Conservation (phyloP, 2,797 vertebrate species). For the Semaprochilodus insignis region DNA sequence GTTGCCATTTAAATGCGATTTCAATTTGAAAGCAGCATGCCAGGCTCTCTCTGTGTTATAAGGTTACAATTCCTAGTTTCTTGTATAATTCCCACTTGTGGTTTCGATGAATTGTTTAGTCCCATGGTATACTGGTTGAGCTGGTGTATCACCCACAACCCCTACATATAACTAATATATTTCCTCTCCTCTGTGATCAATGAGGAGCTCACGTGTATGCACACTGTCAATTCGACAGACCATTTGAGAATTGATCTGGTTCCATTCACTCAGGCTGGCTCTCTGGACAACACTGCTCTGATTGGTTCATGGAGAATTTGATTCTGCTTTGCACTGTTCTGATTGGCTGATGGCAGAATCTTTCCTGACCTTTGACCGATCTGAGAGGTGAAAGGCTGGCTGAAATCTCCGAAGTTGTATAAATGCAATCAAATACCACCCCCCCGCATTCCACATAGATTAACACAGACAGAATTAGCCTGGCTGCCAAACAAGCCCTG, state of each 20-base stretch:
- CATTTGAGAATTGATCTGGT: slow-evolving; percentile 21
- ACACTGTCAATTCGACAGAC: slow-evolving; percentile 21
- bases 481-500: slow-evolving; percentile 38
- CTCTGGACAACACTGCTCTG: not conserved
- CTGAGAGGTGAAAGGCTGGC: slow-evolving; percentile 41
- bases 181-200: slow-evolving; percentile 20
- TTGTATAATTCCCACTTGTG: too few relatives aligned
- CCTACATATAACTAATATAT: slow-evolving; percentile 23
- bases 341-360: slow-evolving; percentile 38
- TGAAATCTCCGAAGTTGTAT: slow-evolving; percentile 46
- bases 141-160: not conserved
- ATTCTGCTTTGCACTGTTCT: not conserved
- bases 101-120: too few relatives aligned
- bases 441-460: slow-evolving; percentile 56
- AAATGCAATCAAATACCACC: slow-evolving; percentile 49
- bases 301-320: slow-evolving; percentile 16
- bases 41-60: too few relatives aligned
- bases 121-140: too few relatives aligned
- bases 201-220: slow-evolving; percentile 26
- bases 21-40: too few relatives aligned
- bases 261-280: slow-evolving; percentile 1
- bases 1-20: too few relatives aligned
- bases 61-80: too few relatives aligned
- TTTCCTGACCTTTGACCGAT: slow-evolving; percentile 48
- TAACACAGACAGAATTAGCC: slow-evolving; percentile 49